These are phyloP conservation scores for Lithobates pipiens DNA, from an alignment of 2,797 vertebrate species.

Conservation along the genomic window DNA sequence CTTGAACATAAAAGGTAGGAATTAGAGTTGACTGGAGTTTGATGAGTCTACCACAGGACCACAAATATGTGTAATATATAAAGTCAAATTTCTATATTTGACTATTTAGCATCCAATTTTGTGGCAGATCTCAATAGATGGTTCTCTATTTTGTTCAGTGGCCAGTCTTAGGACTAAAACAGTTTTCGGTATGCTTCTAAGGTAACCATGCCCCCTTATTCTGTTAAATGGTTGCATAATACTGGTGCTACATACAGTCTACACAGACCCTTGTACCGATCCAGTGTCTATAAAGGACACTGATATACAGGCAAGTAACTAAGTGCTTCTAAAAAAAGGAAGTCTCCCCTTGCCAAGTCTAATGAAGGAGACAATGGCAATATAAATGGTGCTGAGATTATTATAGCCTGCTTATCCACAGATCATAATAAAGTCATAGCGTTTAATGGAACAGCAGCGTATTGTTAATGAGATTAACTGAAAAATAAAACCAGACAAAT, in stretches of 20 bases:
- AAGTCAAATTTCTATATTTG: not conserved
- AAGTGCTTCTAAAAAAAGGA: not conserved
- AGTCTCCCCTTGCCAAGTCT: not conserved
- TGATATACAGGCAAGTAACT: not conserved
- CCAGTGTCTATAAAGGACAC: not conserved
- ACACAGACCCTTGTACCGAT: too few species aligned
- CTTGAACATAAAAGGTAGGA: too few species aligned
- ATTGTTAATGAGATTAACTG: constrained; percentile 15
- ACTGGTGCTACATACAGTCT: too few species aligned
- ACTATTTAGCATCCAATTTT: not conserved
- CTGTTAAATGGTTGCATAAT: not conserved
- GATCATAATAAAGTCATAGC: constrained; percentile 30
- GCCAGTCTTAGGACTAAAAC: too few species aligned
- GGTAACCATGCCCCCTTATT: too few species aligned
- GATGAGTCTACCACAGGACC: too few species aligned
- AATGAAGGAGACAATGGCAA: constrained; percentile 6
- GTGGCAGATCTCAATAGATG: not conserved
- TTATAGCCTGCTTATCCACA: constrained; percentile 11
- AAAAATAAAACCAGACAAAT: constrained; percentile 19
- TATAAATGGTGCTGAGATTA: not conserved
- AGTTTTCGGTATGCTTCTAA: not conserved
- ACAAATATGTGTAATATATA: too few species aligned
- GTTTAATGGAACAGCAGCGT: constrained; percentile 16
- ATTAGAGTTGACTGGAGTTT: too few species aligned
- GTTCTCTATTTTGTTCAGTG: not conserved